These are phyloP conservation scores for Ethmia dodecea DNA, from an alignment of 2,888 invertebrate species.

Conservation along the genomic window DNA sequence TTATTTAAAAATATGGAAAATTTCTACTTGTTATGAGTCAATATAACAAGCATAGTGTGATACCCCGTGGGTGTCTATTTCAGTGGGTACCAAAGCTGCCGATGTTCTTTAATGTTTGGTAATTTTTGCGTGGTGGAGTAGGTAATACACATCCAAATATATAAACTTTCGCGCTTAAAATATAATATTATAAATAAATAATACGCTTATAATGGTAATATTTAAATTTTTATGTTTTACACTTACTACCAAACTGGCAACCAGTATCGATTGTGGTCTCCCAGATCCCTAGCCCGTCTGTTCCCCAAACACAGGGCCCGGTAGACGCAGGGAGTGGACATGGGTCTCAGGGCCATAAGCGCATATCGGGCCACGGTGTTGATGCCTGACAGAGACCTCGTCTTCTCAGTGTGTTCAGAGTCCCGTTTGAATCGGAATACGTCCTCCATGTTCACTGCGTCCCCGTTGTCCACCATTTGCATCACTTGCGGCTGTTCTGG, in stretches of 20 bases:
- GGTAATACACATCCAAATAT: no score
- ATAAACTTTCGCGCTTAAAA: no score
- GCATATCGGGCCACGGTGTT: slow-evolving; percentile 76
- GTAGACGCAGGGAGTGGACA: slow-evolving; percentile 78
- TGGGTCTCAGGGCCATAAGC: slow-evolving; percentile 68
- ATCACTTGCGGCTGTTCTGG: slow-evolving; percentile 58
- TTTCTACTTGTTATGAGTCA: no score
- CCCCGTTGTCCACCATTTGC: slow-evolving; percentile 63
- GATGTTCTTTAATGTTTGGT: no score
- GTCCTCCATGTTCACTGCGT: slow-evolving; percentile 60
- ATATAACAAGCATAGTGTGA: no score
- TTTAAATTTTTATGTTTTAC: no score
- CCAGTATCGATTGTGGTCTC: slow-evolving; percentile 80
- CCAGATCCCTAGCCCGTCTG: slow-evolving; percentile 74
- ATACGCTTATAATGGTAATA: no score
- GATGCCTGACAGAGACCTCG: slow-evolving; percentile 52
- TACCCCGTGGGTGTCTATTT: no score
- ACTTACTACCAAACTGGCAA: slow-evolving; percentile 87
- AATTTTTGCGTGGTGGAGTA: no score
- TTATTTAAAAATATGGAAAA: no score
- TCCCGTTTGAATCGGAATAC: slow-evolving; percentile 57
- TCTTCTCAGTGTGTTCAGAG: slow-evolving; percentile 25
- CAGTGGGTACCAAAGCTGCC: no score
- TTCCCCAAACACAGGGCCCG: slow-evolving; percentile 83
- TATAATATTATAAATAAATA: no score